Conservation (phyloP, 2,797 vertebrate genomes). For the Linurgus olivaceus region DNA sequence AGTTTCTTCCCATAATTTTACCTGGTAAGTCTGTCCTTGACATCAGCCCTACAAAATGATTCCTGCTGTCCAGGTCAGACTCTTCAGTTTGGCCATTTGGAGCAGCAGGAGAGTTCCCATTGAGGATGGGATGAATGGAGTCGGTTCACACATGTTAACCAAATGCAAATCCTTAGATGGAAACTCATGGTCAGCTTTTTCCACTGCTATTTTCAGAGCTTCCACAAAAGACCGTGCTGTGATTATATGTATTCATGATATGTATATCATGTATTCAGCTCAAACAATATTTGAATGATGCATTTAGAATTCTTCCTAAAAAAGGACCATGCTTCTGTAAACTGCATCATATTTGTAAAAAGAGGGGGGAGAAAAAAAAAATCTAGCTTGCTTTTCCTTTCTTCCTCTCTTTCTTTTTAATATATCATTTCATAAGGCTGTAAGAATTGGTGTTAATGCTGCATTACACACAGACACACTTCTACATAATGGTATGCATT, state of each 20-base stretch:
- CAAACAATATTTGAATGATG: constrained; percentile 81
- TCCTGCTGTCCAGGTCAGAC: neutral
- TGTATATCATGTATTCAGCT: constrained; percentile 76
- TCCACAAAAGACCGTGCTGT: constrained; percentile 71
- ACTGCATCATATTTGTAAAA: constrained; percentile 73
- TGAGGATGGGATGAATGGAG: constrained; percentile 50
- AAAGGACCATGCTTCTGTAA: constrained; percentile 77
- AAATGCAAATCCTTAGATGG: constrained; percentile 67
- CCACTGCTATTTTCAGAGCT: constrained; percentile 76
- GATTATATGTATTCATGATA: constrained; percentile 80
- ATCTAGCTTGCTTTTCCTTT: constrained; percentile 70
- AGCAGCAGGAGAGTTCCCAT: neutral
- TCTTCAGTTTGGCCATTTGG: neutral
- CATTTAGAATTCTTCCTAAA: constrained; percentile 78
- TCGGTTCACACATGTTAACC: constrained; percentile 38
- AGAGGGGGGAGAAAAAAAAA: neutral
- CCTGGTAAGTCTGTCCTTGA: neutral
- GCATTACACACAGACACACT: constrained; percentile 62
- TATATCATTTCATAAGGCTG: constrained; percentile 56
- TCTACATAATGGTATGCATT: constrained; percentile 60
- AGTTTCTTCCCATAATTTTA: neutral
- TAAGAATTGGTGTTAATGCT: constrained; percentile 66
- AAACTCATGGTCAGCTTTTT: constrained; percentile 69
- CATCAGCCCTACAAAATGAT: neutral
- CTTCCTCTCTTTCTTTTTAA: constrained; percentile 22